Conservation (phyloP, 2,888 invertebrate species). For the Trichogramma dendrolimi region DNA sequence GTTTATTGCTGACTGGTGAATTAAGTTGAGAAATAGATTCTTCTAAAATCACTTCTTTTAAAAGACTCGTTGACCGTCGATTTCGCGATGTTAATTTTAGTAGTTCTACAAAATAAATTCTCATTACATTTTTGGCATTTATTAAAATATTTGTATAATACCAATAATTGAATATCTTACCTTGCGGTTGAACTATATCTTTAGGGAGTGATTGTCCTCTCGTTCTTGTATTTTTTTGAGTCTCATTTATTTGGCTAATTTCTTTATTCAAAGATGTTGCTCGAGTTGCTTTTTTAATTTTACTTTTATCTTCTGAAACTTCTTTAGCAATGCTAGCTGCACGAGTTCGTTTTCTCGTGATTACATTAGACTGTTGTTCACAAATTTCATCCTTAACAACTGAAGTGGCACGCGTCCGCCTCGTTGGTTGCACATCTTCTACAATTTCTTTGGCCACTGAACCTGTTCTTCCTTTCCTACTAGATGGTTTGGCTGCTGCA, state of each 20-base stretch:
- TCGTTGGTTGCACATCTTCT: neutral
- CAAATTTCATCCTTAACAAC: neutral
- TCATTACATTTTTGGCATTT: too few species aligned
- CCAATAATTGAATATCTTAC: neutral
- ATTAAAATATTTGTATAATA: too few species aligned
- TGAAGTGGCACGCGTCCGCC: slow-evolving; percentile 3
- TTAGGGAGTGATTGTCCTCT: slow-evolving; percentile 11
- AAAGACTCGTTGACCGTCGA: slow-evolving; percentile 32
- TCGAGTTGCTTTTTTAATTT: slow-evolving; percentile 17
- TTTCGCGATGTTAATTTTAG: slow-evolving; percentile 1
- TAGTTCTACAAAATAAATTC: slow-evolving; percentile 10
- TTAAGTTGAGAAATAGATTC: slow-evolving; percentile 25
- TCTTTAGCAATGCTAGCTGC: slow-evolving; percentile 19
- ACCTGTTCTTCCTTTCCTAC: slow-evolving; percentile 31
- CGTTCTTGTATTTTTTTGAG: neutral
- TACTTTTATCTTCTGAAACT: neutral
- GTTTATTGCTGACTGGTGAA: slow-evolving; percentile 10
- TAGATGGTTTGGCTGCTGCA: neutral
- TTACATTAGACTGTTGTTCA: neutral
- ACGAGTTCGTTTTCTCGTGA: slow-evolving; percentile 9
- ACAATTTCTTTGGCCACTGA: slow-evolving; percentile 37
- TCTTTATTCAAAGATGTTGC: slow-evolving; percentile 7
- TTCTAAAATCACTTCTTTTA: slow-evolving; percentile 34
- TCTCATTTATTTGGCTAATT: neutral
- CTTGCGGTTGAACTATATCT: slow-evolving; percentile 2